Conservation (phyloP, 2,888 invertebrate genomes). For the Lasioglossum figueresi region DNA sequence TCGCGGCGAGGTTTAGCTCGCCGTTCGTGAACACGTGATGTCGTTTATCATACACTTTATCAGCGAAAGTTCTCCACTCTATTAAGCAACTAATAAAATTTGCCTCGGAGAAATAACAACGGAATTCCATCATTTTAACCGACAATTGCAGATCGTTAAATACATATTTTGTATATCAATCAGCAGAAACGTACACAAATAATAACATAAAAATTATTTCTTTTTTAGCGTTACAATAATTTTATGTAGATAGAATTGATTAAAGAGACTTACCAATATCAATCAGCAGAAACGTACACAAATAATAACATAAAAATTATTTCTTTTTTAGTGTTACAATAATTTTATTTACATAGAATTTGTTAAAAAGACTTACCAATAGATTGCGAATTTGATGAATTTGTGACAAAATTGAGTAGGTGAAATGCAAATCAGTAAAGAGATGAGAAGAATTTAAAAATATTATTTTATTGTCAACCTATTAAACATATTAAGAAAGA, state of each 20-base stretch:
- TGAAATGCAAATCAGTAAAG: no score
- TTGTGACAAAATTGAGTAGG: no score
- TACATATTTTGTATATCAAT: no score
- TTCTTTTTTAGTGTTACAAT: no score
- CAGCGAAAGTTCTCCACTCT: background rate
- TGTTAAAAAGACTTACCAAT: background rate
- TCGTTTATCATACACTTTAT: background rate
- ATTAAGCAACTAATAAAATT: background rate
- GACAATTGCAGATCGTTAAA: background rate
- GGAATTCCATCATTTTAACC: background rate
- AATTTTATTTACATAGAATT: background rate
- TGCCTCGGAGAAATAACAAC: background rate
- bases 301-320: no score
- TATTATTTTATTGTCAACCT: no score
- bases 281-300: no score
- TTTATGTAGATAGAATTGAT: background rate
- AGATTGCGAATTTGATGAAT: no score
- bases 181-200: no score
- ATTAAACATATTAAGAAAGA: no score
- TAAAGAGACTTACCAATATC: background rate
- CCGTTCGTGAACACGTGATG: background rate
- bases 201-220: no score
- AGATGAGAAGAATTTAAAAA: background rate
- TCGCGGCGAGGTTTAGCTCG: conserved; percentile 61
- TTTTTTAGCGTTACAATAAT: no score